A percentile compares a stretch with the other conserved stretches of the same genome.
Evolutionary conservation across 2,888 invertebrate genomes (phyloP).

Genomic region (Cryptosula pallasiana): DNA sequence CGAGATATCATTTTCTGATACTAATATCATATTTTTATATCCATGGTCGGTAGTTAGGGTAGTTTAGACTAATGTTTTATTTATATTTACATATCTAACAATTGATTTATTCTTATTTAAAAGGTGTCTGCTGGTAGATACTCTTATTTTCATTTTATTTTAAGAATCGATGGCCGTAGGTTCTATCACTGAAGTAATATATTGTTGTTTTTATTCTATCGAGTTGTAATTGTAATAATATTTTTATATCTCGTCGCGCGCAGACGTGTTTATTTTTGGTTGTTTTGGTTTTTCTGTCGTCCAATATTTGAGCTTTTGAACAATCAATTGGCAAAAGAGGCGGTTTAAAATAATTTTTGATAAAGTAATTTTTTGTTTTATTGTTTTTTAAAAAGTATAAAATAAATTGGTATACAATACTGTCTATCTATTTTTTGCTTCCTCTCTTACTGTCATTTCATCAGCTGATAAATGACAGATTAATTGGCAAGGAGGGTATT

Average conservation of each 20-base stretch:
- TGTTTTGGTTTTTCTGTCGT: neutral
- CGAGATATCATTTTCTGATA: neutral
- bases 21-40: neutral
- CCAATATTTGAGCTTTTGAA: neutral
- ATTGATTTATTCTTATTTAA: neutral
- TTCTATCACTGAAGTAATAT: too few relatives aligned
- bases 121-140: neutral
- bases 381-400: too few relatives aligned
- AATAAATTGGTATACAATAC: too few relatives aligned
- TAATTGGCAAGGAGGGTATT: too few relatives aligned
- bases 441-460: too few relatives aligned
- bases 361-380: neutral
- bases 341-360: neutral
- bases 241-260: neutral
- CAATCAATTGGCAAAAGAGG: conserved; percentile 5
- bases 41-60: neutral
- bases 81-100: neutral
- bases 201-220: too few relatives aligned
- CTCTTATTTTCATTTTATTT: neutral
- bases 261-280: neutral
- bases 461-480: too few relatives aligned
- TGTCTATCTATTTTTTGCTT: too few relatives aligned
- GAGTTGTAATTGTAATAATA: too few relatives aligned
- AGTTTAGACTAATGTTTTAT: neutral
- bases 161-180: too few relatives aligned